Evolutionary conservation across 2,888 invertebrate species (phyloP).

Genomic region (Carabus problematicus): DNA sequence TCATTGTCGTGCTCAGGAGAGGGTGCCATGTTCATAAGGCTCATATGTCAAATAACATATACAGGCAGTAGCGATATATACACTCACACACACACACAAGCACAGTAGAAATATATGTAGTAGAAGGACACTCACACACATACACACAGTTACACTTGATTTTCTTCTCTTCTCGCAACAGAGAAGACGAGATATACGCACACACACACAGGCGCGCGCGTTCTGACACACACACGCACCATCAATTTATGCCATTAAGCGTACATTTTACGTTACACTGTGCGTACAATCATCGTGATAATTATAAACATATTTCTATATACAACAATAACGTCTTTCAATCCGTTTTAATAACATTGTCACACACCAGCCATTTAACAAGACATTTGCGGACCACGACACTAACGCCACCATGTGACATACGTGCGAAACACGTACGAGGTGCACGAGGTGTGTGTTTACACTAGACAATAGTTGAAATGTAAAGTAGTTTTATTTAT

Average conservation of each 20-base stretch:
- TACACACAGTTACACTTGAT: no score
- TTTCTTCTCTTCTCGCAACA: no score
- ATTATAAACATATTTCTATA: constrained; percentile 27
- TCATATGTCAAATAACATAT: constrained; percentile 25
- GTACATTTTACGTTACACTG: background rate
- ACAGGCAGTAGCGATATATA: constrained; percentile 15
- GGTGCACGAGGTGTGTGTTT: no score
- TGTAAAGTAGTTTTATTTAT: no score
- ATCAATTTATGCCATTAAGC: background rate
- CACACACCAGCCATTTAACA: constrained; percentile 42
- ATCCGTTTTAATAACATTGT: constrained; percentile 38
- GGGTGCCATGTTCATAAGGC: constrained; percentile 71
- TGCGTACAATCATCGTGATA: background rate
- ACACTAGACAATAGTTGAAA: no score
- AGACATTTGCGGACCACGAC: constrained; percentile 22
- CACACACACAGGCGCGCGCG: no score
- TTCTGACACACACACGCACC: background rate
- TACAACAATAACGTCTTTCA: constrained; percentile 26
- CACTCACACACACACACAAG: constrained; percentile 19
- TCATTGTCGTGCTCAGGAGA: constrained; percentile 79
- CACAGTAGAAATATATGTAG: constrained; percentile 1
- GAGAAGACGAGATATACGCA: no score
- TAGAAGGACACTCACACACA: constrained; percentile 8
- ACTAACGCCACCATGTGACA: no score
- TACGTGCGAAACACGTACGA: no score